Evolutionary conservation across 1,140 invertebrate species (phyloP), one percentile per base, ranked within the genome.

Genomic region (Drosophila eugracilis): DNA sequence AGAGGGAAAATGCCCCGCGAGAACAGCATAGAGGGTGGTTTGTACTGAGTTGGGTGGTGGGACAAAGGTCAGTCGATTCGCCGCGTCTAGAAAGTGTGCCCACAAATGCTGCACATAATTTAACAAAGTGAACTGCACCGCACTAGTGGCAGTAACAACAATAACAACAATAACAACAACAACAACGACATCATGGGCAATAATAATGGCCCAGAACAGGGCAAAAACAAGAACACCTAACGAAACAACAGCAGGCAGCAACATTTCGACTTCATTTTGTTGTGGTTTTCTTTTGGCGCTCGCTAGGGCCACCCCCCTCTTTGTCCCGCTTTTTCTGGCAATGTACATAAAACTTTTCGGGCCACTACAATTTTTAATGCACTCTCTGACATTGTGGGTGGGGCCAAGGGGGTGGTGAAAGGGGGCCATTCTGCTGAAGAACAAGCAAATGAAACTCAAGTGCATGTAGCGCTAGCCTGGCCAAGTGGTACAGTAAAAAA

Each of bases 361-460:
- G 44, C 60, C 49, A 44, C 53, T 81, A 85, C 67, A 81, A 63
- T 86, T 86, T 85, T 86, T 86, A 86, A 86, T 86, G 83, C 83
- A 88, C 81, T 86, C 77, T 75, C 81, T 86, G 73, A 71, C 81
- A 86, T 86, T 75, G 73, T 34, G 53, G 62, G 19, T 49, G 28
- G 30, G 10, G 10, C 30, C 30, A 24, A 39, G 22, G 49, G 52
- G 53, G 55, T 55, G 50, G 39, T 19, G 41, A 19, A 26, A 15
- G 60, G 60, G 39, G 60, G 57, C 22, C 54, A 62, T 62, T 48
- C 41, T 44, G 65, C 41, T 44, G 65, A 62, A 76, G 85, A 74
- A 88, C 81, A 88, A 86, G 49, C 81, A 86, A 88, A 86, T 86
- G 81, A 86, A 86, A 86, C 81, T 88, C 81, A 86, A 86, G 81